Evolutionary conservation across 2,888 invertebrate genomes (phyloP).

Genomic region (Ophion costatus): DNA sequence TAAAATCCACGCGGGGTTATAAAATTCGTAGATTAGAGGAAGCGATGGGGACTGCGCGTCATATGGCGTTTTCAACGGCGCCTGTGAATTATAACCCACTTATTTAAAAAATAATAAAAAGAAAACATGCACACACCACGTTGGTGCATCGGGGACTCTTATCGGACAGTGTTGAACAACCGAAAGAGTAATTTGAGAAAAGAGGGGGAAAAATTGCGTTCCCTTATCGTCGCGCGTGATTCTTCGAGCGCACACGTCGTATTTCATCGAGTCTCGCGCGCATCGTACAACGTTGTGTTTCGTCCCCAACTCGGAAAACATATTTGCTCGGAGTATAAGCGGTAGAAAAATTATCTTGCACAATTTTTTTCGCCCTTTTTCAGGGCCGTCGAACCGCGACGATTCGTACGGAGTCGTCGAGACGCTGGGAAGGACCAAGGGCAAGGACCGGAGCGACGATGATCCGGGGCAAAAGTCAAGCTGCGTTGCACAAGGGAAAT

Average conservation of each 20-base stretch:
- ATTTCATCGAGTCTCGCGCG: conserved; percentile 22
- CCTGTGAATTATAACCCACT: conserved; percentile 78
- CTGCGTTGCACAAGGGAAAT: too few relatives aligned
- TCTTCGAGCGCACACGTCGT: conserved; percentile 29
- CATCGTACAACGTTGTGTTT: conserved; percentile 15
- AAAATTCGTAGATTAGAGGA: conserved; percentile 78
- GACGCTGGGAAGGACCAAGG: not conserved
- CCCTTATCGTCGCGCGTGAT: conserved; percentile 61
- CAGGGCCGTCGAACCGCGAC: not conserved
- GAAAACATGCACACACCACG: conserved; percentile 69
- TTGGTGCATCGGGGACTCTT: conserved; percentile 68
- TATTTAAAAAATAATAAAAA: conserved; percentile 75
- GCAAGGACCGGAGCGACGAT: too few relatives aligned
- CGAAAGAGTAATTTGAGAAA: conserved; percentile 11
- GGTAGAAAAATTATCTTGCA: not conserved
- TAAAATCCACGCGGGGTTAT: conserved; percentile 77
- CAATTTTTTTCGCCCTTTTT: conserved; percentile 14
- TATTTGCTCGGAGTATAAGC: conserved; percentile 6
- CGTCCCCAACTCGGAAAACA: conserved; percentile 14
- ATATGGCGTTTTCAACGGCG: conserved; percentile 72
- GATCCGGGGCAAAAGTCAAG: too few relatives aligned
- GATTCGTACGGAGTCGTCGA: not conserved
- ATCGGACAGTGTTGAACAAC: conserved; percentile 57
- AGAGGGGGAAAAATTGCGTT: conserved; percentile 34
- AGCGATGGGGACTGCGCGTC: conserved; percentile 67